Percentiles rank a stretch among this genome's conserved stretches.
Conservation (phyloP, 2,888 invertebrate genomes). For the Nezara viridula region DNA sequence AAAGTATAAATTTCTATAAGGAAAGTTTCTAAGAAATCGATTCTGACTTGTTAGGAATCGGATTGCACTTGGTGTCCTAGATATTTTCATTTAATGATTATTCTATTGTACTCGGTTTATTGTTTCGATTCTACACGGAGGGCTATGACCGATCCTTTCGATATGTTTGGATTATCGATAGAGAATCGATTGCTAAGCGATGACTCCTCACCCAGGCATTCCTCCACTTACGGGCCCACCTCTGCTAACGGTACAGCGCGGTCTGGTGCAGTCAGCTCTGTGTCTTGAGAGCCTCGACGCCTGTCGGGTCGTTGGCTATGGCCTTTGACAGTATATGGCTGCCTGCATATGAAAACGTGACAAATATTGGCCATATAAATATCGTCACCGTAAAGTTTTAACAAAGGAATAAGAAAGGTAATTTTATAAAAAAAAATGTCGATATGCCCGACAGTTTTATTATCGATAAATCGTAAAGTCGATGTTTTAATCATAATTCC, state of each 20-base stretch:
- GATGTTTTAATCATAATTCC: no score
- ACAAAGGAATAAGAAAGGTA: no score
- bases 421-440: no score
- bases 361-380: no score
- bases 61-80: background rate
- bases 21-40: background rate
- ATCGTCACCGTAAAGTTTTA: no score
- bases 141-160: background rate
- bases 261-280: background rate
- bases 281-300: background rate
- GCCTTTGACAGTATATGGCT: no score
- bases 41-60: background rate
- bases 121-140: background rate
- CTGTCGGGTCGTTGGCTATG: background rate
- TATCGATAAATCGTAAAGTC: no score
- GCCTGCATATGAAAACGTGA: no score
- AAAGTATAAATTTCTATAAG: background rate
- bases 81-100: background rate
- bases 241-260: slow-evolving; percentile 27
- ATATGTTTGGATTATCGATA: background rate
- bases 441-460: no score
- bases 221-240: slow-evolving; percentile 13
- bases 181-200: slow-evolving; percentile 27
- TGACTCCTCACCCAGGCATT: slow-evolving; percentile 11
- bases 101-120: background rate